Conservation (phyloP, 2,113 vertebrate genomes). For the Hypocryptadius cinnamomeus region DNA sequence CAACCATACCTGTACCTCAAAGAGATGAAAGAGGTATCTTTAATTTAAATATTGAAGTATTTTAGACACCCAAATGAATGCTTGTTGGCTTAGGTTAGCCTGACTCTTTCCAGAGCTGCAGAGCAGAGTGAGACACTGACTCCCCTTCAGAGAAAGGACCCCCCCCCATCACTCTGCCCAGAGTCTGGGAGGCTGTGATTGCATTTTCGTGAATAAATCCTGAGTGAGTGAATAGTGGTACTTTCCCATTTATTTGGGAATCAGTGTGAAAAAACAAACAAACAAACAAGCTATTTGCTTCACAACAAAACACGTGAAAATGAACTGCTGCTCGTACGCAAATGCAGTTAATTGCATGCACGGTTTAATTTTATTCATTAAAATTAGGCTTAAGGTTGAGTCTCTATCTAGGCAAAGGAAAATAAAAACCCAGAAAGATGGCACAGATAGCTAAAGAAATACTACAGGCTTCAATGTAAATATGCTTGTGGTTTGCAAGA, state of each 20-base stretch:
- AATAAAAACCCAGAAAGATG: not conserved
- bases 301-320: conserved; percentile 46
- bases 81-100: not conserved
- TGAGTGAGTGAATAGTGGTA: not conserved
- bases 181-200: not conserved
- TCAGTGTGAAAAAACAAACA: conserved; percentile 19
- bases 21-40: not conserved
- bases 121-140: not conserved
- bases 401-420: not conserved
- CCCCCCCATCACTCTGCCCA: not conserved
- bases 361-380: conserved; percentile 40
- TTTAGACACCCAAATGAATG: not conserved
- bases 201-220: conserved; percentile 33
- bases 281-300: conserved; percentile 35
- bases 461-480: conserved; percentile 51
- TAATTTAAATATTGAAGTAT: not conserved
- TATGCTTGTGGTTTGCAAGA: conserved; percentile 50
- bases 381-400: conserved; percentile 31
- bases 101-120: not conserved
- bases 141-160: not conserved
- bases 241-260: conserved; percentile 45
- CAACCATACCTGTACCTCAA: not conserved
- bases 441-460: conserved; percentile 36
- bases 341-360: conserved; percentile 38
- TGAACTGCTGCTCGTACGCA: conserved; percentile 6